Evolutionary conservation across 2,797 vertebrate genomes (phyloP), one percentile per base, ranked within the genome.

Genomic region (Labeo calbasu): DNA sequence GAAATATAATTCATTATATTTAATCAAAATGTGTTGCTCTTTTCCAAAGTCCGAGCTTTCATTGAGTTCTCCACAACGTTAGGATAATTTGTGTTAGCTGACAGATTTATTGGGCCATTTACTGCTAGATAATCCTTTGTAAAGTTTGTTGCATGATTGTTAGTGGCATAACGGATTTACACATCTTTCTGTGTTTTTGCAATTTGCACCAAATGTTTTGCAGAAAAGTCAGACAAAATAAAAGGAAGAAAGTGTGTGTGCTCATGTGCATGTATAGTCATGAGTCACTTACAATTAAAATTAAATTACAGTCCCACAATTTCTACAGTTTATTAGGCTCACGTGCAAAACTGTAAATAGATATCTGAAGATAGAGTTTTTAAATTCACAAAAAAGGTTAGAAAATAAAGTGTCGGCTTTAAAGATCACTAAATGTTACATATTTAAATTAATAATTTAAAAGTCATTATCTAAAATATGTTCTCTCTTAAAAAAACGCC

Each of bases 131-230:
- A 48, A 25, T 65, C 12, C 25, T 40, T 10, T 83, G 40, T 61
- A 12, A 71, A 80, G 70, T 82, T 69, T 82, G 21, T 48, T 78
- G 69, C n/a, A 84, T 23, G 15, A 13, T 68, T 80, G 46, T 70
- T 55, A 81, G 55, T n/a, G 11, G 36, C 15, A 10, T 19, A 46
- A 43, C 25, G 50, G 32, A 17, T 81, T 72, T 61, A 50, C 40
- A 21, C 12, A 3, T 72, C 4, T 72, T 61, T 59, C 8, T 1
- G 2, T 51, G n/a, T 19, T 78, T 70, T 46, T 71, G 15, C 55
- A 36, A 25, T 17, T 78, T 50, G 36, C 21, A 53, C 10, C 10
- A 9, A 43, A 21, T 70, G 51, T 55, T 81, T 55, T 59, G 12
- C 1, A 55, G 65, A 43, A 23, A 55, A 36, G 5, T 14, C 11